Base-by-base conservation (phyloP, 2,797 vertebrate genomes). In the Cuniculus paca region DNA sequence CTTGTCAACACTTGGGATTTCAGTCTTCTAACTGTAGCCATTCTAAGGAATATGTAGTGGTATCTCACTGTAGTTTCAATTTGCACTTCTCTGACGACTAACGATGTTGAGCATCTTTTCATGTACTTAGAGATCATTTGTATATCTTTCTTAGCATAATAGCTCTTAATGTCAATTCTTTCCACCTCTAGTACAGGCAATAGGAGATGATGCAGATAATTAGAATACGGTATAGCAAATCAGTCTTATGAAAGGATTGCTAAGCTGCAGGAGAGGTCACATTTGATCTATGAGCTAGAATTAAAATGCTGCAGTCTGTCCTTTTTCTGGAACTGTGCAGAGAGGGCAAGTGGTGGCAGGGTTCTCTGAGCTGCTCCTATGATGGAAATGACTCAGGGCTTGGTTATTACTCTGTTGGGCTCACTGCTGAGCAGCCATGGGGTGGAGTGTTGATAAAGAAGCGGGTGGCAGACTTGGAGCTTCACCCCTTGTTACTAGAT, bases 51-150 rank as follows among this genome's bases (percentile, higher is more conserved):
- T 28, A 10, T 65, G 34, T 24, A 72, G 72, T 61, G 45, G 45
- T 36, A 52, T 80, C 80, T 90, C 82, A 94, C 48, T 89, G 93
- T 90, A 79, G 72, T 78, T 95, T 89, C 75, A 45, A 88, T 95
- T 95, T 95, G 91, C 91, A 92, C 95, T 91, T 96, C 79, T 85
- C 75, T 72, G 82, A 94, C 86, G 94, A 95, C 94, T 96, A 90
- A 90, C 52, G 83, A 90, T 77, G 91, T 42, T 81, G 93, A 92
- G 63, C 52, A 11, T 79, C 81, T 92, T 92, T 97, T 94, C 93
- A 84, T 8, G 17, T 81, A 72, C 83, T 83, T 93, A 84, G 24
- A 65, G 72, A 48, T 79, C 82, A 88, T 92, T 95, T 80, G 52
- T 96, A 48, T 72, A 63, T 95, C 81, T 89, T 88, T 92, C 84